These are phyloP conservation scores for Numenius phaeopus DNA, from an alignment of 2,797 vertebrate genomes.

Conservation along the genomic window DNA sequence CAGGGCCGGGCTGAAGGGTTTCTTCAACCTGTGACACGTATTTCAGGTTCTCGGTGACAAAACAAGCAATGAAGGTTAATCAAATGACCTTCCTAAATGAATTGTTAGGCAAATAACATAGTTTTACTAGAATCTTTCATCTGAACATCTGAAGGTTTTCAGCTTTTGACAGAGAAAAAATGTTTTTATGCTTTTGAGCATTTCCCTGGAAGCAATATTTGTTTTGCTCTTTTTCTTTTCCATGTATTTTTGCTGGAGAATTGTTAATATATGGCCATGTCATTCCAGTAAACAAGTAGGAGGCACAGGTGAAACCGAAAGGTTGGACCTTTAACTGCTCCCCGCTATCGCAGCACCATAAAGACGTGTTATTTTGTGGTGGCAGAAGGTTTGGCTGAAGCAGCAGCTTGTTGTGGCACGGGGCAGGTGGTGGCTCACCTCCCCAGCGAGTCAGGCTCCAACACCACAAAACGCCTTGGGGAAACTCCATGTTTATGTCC, in stretches of 20 bases:
- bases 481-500: not conserved
- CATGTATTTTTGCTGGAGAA: not conserved
- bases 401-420: not conserved
- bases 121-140: not conserved
- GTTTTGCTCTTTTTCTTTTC: not conserved
- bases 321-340: not conserved
- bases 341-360: rapidly evolving
- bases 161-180: not conserved
- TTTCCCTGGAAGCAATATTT: not conserved
- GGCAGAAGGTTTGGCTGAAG: not conserved
- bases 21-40: not conserved
- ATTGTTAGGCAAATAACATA: not conserved
- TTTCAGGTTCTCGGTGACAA: not conserved
- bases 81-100: not conserved
- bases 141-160: not conserved
- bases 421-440: too few species aligned
- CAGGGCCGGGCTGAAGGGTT: not conserved
- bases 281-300: too few species aligned
- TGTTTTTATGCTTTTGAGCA: not conserved
- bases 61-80: not conserved
- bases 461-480: not conserved
- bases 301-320: not conserved
- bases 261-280: too few species aligned
- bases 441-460: not conserved
- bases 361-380: rapidly evolving